These are phyloP conservation scores for Streptopelia turtur DNA, from an alignment of 2,797 vertebrate genomes.

Conservation along the genomic window DNA sequence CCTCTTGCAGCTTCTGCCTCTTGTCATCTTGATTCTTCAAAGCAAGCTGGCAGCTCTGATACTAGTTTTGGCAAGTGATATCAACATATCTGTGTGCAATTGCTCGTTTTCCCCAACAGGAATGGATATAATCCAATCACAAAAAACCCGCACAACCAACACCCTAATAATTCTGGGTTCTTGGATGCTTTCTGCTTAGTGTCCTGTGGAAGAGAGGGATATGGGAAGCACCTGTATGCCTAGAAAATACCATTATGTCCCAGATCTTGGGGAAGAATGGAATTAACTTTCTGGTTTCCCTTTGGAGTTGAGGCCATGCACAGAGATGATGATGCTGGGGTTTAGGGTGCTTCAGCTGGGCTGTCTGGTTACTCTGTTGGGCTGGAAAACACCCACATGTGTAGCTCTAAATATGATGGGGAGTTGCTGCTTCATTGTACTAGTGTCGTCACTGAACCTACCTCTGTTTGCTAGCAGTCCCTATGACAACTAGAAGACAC, in stretches of 20 bases:
- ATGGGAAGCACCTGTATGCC: neutral
- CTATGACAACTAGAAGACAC: neutral
- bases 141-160: neutral
- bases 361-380: neutral
- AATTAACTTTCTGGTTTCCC: neutral
- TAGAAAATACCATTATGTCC: neutral
- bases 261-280: neutral
- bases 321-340: neutral
- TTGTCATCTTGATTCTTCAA: neutral
- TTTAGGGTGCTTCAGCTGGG: neutral
- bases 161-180: neutral
- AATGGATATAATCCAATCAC: neutral
- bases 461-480: neutral
- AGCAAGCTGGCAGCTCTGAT: neutral
- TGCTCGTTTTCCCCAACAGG: neutral
- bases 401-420: neutral
- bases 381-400: neutral
- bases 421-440: neutral
- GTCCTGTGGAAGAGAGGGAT: neutral
- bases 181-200: neutral
- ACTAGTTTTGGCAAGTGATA: neutral
- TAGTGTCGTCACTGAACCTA: neutral
- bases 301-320: neutral
- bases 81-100: neutral
- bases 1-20: neutral